Evolutionary conservation across 2,888 invertebrate genomes (phyloP).

Genomic region (Byasa hedistus): DNA sequence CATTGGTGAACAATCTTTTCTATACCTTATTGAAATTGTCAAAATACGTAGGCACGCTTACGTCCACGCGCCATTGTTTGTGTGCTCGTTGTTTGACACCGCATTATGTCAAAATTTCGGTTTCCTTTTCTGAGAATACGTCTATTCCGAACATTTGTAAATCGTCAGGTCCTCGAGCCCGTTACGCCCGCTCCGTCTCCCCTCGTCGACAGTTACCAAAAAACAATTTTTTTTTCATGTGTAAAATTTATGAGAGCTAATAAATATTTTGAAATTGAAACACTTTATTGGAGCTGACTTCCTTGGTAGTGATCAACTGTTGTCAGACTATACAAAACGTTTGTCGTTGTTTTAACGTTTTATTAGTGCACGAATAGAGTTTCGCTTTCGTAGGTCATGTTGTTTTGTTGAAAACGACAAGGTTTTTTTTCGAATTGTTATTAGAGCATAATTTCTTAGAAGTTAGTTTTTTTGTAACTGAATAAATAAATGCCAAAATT

Average conservation of each 20-base stretch:
- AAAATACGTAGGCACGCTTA: slow-evolving; percentile 73
- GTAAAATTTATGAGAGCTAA: slow-evolving; percentile 64
- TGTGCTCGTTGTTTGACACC: slow-evolving; percentile 57
- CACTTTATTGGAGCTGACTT: slow-evolving; percentile 73
- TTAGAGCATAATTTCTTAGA: neutral
- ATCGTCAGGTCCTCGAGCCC: slow-evolving; percentile 60
- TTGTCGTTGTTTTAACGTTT: slow-evolving; percentile 52
- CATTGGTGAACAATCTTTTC: slow-evolving; percentile 70
- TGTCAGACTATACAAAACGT: slow-evolving; percentile 70
- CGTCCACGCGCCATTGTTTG: slow-evolving; percentile 56
- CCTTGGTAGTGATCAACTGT: slow-evolving; percentile 75
- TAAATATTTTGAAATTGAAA: slow-evolving; percentile 74
- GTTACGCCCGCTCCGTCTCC: slow-evolving; percentile 51
- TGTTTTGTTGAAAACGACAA: neutral
- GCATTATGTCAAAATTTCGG: slow-evolving; percentile 78
- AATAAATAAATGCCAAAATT: too few relatives aligned
- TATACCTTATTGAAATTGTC: slow-evolving; percentile 65
- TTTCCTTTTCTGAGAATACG: slow-evolving; percentile 69
- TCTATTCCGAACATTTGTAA: slow-evolving; percentile 54
- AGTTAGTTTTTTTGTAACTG: too few relatives aligned
- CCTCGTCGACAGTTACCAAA: slow-evolving; percentile 62
- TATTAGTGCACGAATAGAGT: slow-evolving; percentile 51
- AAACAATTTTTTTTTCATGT: slow-evolving; percentile 43
- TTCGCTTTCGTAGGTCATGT: slow-evolving; percentile 63
- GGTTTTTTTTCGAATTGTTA: neutral